Evolutionary conservation across 2,797 vertebrate genomes (phyloP).

Genomic region (Gobionotothen gibberifrons): DNA sequence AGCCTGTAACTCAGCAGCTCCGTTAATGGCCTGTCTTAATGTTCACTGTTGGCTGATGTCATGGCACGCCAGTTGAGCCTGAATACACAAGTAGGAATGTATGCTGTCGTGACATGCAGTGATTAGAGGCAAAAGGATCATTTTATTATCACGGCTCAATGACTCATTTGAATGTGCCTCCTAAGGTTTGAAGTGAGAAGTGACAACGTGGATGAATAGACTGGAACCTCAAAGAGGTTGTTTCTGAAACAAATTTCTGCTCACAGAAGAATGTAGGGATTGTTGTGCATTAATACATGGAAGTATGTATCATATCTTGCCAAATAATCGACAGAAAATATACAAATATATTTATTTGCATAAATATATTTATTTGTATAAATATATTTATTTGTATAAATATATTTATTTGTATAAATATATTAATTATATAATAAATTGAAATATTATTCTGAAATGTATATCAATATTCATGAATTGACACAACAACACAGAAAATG

Average conservation of each 20-base stretch:
- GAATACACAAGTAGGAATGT: slow-evolving; percentile 72
- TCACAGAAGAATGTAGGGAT: background rate
- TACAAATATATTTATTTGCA: background rate
- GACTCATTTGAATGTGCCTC: slow-evolving; percentile 52
- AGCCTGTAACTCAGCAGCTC: slow-evolving; percentile 84
- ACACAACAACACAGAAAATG: slow-evolving; percentile 6
- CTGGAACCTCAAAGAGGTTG: background rate
- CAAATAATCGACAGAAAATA: background rate
- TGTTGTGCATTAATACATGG: background rate
- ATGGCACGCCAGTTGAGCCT: slow-evolving; percentile 74
- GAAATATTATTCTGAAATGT: background rate
- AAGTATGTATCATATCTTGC: background rate
- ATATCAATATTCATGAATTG: background rate
- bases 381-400: no score
- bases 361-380: no score
- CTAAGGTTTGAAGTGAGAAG: slow-evolving; percentile 38
- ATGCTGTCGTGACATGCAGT: slow-evolving; percentile 75
- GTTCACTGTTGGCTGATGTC: slow-evolving; percentile 78
- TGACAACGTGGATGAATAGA: slow-evolving; percentile 34
- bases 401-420: no score
- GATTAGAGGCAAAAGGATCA: slow-evolving; percentile 54
- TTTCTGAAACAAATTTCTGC: background rate
- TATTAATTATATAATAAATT: no score
- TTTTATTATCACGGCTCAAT: slow-evolving; percentile 62
- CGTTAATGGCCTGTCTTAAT: slow-evolving; percentile 82